Evolutionary conservation across 2,113 vertebrate species (phyloP).

Genomic region (Gavialis gangeticus): DNA sequence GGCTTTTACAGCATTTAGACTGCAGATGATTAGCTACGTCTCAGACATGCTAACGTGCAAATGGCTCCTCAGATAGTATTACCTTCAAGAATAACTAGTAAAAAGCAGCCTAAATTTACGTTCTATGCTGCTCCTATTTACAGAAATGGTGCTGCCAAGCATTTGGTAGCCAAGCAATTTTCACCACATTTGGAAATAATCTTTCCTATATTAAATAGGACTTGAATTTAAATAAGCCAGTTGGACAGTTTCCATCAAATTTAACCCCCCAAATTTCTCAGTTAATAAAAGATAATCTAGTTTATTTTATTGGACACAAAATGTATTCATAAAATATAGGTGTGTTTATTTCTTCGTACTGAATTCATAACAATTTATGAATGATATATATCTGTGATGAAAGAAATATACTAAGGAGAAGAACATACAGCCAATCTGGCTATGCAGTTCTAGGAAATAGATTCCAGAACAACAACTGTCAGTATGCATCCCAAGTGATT

Average conservation of each 20-base stretch:
- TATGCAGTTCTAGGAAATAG: constrained; percentile 42
- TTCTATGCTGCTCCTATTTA: not conserved
- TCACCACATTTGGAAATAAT: constrained; percentile 73
- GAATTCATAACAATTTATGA: constrained; percentile 57
- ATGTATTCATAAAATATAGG: constrained; percentile 28
- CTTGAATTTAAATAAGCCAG: constrained; percentile 60
- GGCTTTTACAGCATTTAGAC: constrained; percentile 46
- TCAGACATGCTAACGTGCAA: constrained; percentile 60
- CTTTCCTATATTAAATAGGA: constrained; percentile 62
- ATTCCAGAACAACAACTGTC: constrained; percentile 51
- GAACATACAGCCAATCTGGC: constrained; percentile 47
- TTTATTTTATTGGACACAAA: constrained; percentile 61
- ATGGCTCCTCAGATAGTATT: not conserved
- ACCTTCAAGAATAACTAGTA: constrained; percentile 28
- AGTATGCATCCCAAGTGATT: constrained; percentile 58
- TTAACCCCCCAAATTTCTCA: constrained; percentile 60
- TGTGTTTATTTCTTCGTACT: constrained; percentile 50
- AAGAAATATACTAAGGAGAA: constrained; percentile 14
- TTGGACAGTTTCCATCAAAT: constrained; percentile 61
- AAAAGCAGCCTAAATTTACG: constrained; percentile 26
- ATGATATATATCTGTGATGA: constrained; percentile 55
- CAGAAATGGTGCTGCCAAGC: constrained; percentile 27
- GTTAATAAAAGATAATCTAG: constrained; percentile 69
- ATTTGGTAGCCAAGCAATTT: constrained; percentile 22
- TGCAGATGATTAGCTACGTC: constrained; percentile 59